A percentile compares a stretch with the other conserved stretches of the same genome.
Evolutionary conservation across 2,797 vertebrate species (phyloP).

Genomic region (Acipenser transmontanus): DNA sequence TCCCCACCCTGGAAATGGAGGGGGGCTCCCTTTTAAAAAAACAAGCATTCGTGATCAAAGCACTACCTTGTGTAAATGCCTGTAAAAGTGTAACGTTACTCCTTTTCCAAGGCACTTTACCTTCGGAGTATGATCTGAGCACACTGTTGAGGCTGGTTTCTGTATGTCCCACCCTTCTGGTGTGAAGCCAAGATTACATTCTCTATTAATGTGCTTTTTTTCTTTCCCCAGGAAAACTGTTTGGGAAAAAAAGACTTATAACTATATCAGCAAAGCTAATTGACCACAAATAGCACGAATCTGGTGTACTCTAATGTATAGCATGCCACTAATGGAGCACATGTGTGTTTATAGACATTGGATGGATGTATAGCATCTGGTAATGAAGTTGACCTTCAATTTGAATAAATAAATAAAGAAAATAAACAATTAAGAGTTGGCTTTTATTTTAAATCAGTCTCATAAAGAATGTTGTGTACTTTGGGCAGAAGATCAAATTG

Average conservation of each 20-base stretch:
- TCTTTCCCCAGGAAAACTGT: conserved; percentile 9
- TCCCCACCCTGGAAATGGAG: not conserved
- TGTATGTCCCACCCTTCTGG: conserved; percentile 10
- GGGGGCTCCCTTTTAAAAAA: not conserved
- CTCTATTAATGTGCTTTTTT: conserved; percentile 9
- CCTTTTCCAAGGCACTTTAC: too few relatives aligned
- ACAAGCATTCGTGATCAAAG: not conserved
- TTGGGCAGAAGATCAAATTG: too few relatives aligned
- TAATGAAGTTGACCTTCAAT: not conserved
- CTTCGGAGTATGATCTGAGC: not conserved
- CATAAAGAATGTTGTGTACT: too few relatives aligned
- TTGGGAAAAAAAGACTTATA: conserved; percentile 14
- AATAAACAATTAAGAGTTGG: too few relatives aligned
- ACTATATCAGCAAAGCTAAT: too few relatives aligned
- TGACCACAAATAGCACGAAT: too few relatives aligned
- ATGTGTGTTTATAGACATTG: conserved; percentile 9
- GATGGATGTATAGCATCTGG: conserved; percentile 7
- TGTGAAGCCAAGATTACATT: conserved; percentile 12
- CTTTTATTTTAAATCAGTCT: too few relatives aligned
- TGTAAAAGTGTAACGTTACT: not conserved
- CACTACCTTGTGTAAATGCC: not conserved
- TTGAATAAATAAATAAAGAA: not conserved
- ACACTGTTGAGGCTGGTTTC: not conserved
- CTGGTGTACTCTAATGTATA: not conserved
- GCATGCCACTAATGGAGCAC: not conserved